These are phyloP conservation scores for Murina feae DNA, from an alignment of 2,113 vertebrate species.

Conservation along the genomic window DNA sequence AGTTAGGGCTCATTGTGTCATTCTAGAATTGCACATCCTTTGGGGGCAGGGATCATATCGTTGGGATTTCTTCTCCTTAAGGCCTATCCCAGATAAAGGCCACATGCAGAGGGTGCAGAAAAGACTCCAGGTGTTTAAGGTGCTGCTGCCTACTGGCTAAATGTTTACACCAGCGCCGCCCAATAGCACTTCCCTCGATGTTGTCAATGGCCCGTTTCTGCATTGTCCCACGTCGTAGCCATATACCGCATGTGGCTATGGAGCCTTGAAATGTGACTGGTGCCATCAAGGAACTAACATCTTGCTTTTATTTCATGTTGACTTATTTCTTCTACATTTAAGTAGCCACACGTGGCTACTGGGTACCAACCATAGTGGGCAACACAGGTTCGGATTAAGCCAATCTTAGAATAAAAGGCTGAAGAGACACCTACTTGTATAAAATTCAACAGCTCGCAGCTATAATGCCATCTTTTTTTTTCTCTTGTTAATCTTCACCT, in stretches of 20 bases:
- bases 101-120: background rate
- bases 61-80: background rate
- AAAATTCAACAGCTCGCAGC: background rate
- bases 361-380: background rate
- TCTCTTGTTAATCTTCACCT: too few species aligned
- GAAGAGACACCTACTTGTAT: background rate
- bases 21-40: background rate
- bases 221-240: too few species aligned
- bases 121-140: background rate
- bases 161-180: too few species aligned
- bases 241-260: accelerated
- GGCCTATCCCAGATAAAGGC: background rate
- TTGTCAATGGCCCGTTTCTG: background rate
- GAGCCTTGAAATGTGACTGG: background rate
- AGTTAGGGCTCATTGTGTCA: background rate
- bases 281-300: background rate
- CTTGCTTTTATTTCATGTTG: background rate
- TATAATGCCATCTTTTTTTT: background rate
- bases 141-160: too few species aligned
- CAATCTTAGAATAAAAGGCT: background rate
- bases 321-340: background rate
- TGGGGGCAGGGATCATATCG: background rate
- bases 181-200: background rate
- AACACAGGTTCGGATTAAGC: background rate
- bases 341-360: background rate